phyloP scores from a whole-genome alignment of 2,888 invertebrate species.

The Chloroclystis v-ata region DNA sequence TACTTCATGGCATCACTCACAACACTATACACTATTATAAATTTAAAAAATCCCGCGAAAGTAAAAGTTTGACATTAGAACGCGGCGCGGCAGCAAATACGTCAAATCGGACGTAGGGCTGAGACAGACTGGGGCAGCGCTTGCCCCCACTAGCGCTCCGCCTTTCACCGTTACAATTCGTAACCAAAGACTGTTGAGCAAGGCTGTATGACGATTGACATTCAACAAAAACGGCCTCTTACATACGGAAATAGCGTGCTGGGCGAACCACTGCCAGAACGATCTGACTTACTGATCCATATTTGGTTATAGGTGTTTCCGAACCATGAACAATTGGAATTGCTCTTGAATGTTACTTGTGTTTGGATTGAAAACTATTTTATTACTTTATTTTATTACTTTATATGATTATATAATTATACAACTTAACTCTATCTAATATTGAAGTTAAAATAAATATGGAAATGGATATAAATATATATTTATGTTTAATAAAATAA shows the following conservation, averaged over 20 bases:
- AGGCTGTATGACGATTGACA: constrained; percentile 74
- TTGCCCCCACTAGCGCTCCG: constrained; percentile 45
- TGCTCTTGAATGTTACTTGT: no score
- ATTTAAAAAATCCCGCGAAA: constrained; percentile 54
- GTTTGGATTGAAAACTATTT: no score
- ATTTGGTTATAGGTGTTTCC: constrained; percentile 17
- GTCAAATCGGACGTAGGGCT: constrained; percentile 29
- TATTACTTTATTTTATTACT: not conserved
- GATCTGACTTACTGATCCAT: constrained; percentile 20
- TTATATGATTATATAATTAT: not conserved
- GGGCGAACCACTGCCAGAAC: constrained; percentile 28
- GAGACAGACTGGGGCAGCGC: constrained; percentile 47
- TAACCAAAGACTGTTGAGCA: constrained; percentile 68
- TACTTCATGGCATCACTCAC: constrained; percentile 52
- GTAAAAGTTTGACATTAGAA: constrained; percentile 50
- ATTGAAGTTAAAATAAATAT: no score
- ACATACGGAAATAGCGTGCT: constrained; percentile 59
- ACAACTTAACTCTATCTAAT: no score
- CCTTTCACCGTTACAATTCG: constrained; percentile 70
- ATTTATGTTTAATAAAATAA: no score
- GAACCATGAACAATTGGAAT: not conserved
- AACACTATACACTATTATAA: constrained; percentile 34
- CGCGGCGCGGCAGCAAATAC: constrained; percentile 24
- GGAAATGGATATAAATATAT: no score
- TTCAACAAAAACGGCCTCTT: constrained; percentile 66